These are phyloP conservation scores for Ia io DNA, from an alignment of 2,113 vertebrate species.

Conservation along the genomic window DNA sequence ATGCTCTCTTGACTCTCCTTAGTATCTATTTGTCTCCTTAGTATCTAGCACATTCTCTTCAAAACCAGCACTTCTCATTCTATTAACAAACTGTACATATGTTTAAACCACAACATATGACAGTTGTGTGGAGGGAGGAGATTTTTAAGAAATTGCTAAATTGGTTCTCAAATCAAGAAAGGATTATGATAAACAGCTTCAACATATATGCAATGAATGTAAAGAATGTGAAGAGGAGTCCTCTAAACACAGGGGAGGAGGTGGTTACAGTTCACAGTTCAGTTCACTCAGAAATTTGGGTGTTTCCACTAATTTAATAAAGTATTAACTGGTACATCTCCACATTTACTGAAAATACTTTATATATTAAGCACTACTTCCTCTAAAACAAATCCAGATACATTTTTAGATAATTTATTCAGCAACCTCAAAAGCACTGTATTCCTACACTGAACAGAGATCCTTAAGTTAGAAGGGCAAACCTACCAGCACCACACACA, in stretches of 20 bases:
- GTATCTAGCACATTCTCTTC: not conserved
- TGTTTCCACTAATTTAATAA: not conserved
- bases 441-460: not conserved
- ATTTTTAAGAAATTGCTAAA: conserved; percentile 21
- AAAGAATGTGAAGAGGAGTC: not conserved
- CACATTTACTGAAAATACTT: not conserved
- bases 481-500: not conserved
- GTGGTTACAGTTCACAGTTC: not conserved
- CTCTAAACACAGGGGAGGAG: not conserved
- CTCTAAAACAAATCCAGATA: conserved; percentile 9
- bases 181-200: not conserved
- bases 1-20: not conserved
- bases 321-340: not conserved
- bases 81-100: not conserved
- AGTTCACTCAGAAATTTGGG: not conserved
- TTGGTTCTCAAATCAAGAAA: not conserved
- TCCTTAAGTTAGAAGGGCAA: not conserved
- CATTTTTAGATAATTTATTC: not conserved
- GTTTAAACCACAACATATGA: not conserved
- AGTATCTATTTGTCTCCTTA: not conserved
- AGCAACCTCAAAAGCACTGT: not conserved
- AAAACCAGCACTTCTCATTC: conserved; percentile 25
- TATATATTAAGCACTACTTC: not conserved
- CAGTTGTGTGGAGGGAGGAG: not conserved
- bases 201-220: not conserved